phyloP scores from a whole-genome alignment of 2,797 vertebrate genomes.

The Callimico goeldii region DNA sequence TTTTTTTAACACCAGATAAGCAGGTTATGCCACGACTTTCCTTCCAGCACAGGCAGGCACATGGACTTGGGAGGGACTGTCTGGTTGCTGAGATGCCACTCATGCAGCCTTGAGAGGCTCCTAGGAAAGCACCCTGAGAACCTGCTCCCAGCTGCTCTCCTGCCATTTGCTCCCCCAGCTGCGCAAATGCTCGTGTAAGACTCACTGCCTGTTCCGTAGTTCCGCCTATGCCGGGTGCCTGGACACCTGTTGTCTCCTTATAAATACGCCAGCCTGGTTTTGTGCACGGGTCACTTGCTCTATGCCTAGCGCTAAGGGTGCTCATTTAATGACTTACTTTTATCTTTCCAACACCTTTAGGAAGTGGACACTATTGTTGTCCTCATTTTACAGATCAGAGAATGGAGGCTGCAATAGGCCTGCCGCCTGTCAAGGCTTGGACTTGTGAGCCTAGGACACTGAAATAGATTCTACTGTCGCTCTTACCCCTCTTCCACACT shows the following conservation, averaged over 20 bases:
- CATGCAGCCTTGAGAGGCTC: background rate
- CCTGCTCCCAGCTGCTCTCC: too few relatives aligned
- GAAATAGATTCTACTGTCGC: background rate
- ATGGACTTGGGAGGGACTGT: background rate
- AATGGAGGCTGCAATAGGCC: background rate
- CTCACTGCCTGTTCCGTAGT: background rate
- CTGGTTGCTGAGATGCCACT: background rate
- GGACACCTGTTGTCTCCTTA: background rate
- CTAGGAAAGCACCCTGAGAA: background rate
- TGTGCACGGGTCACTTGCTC: background rate
- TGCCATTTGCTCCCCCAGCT: background rate
- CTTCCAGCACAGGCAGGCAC: background rate
- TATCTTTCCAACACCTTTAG: background rate
- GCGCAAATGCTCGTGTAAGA: background rate
- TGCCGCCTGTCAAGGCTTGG: background rate
- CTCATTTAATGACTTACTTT: background rate
- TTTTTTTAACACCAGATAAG: too few relatives aligned
- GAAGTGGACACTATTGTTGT: background rate
- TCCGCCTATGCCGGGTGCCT: background rate
- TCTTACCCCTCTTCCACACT: rapidly evolving
- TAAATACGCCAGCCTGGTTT: rapidly evolving
- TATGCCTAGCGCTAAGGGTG: background rate
- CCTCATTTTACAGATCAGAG: background rate
- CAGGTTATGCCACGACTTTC: too few relatives aligned
- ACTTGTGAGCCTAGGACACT: background rate